Evolutionary conservation across 2,797 vertebrate genomes (phyloP).

Genomic region (Sebastes flavidus): DNA sequence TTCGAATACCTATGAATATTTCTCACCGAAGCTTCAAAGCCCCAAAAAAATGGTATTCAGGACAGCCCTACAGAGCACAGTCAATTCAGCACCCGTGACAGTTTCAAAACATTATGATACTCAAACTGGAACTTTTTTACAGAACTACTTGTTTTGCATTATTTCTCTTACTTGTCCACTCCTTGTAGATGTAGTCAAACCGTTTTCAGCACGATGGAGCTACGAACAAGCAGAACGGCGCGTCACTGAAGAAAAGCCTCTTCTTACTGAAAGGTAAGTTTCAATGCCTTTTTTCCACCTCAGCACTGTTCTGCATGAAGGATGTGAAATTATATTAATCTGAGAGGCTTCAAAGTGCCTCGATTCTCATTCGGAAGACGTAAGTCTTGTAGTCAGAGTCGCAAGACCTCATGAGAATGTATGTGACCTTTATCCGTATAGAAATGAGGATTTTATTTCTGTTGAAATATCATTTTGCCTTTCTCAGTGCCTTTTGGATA

Average conservation of each 20-base stretch:
- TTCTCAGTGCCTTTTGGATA: background rate
- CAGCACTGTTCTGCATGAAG: slow-evolving; percentile 24
- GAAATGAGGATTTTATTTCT: background rate
- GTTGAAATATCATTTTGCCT: background rate
- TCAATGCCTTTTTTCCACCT: slow-evolving; percentile 57
- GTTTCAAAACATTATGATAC: background rate
- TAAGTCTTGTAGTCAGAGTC: background rate
- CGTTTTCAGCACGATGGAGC: background rate
- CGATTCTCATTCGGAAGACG: background rate
- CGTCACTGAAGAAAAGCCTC: slow-evolving; percentile 57
- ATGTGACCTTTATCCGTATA: background rate
- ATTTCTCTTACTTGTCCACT: slow-evolving; percentile 11
- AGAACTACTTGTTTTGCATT: background rate
- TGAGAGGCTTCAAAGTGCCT: background rate
- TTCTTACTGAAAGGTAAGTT: slow-evolving; percentile 49
- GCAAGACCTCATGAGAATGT: slow-evolving; percentile 21
- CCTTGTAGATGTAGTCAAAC: background rate
- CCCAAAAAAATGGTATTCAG: too few species aligned
- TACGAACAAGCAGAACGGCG: slow-evolving; percentile 28
- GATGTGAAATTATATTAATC: background rate
- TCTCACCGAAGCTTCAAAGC: too few species aligned
- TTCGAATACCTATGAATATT: too few species aligned
- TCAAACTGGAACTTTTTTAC: background rate
- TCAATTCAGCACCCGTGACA: background rate
- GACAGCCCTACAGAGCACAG: background rate